Percentiles rank a stretch among this genome's conserved stretches.
These are phyloP conservation scores for Pseudomyrmex concolor DNA, from an alignment of 1,140 invertebrate species.

Conservation along the genomic window DNA sequence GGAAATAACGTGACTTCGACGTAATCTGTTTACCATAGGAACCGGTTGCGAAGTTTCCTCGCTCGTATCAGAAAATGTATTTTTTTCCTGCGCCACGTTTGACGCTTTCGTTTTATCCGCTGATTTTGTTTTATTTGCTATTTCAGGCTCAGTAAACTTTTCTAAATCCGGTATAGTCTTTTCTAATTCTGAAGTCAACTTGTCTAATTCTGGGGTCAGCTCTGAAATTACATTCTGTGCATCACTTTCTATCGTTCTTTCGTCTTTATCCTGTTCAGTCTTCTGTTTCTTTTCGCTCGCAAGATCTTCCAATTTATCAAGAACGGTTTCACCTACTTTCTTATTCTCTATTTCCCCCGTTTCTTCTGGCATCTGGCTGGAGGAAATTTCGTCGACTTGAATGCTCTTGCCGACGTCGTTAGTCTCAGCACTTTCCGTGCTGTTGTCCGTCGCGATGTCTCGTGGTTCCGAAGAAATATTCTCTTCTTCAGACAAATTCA, in stretches of 20 bases:
- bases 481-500: not conserved
- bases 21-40: slow-evolving; percentile 7
- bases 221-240: not conserved
- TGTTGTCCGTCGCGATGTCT: not conserved
- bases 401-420: slow-evolving; percentile 67
- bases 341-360: slow-evolving; percentile 18
- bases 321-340: not conserved
- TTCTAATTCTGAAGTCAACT: too few relatives aligned
- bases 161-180: not conserved
- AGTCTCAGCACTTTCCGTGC: not conserved
- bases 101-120: not conserved
- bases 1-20: not conserved
- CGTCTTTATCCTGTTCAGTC: slow-evolving; percentile 9
- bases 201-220: too few relatives aligned
- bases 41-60: slow-evolving; percentile 51
- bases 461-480: slow-evolving; percentile 16
- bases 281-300: slow-evolving; percentile 1
- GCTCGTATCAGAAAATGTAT: slow-evolving; percentile 64
- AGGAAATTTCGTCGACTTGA: slow-evolving; percentile 80
- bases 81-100: slow-evolving; percentile 68
- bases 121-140: not conserved
- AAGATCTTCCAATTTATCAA: slow-evolving; percentile 22
- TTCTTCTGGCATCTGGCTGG: slow-evolving; percentile 73
- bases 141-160: not conserved
- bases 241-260: not conserved